Evolutionary conservation across 1,140 invertebrate genomes (phyloP), one percentile per base, ranked within the genome.

Genomic region (Aphis craccivora): DNA sequence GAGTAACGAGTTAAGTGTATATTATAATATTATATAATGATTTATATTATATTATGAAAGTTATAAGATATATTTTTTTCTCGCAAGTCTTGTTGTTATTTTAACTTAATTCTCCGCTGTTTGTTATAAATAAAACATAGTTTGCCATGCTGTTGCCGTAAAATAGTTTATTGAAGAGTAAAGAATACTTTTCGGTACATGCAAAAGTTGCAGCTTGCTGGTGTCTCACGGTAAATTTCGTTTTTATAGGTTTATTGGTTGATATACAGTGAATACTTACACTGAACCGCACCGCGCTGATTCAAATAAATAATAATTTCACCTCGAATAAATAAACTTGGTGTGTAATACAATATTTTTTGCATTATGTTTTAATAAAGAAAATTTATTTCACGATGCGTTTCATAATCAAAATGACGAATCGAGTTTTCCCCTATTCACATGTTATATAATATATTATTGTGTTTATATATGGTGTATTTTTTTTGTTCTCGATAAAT

Each of bases 371-470:
- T 90, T 90, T 90, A 90, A 60, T 90, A 90, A 60, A 90, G 37
- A 90, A 90, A 90, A 90, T 90, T 90, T n/a, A 90, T 60, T 90
- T 90, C 89, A 67, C 6, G 37, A 90, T 67, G 89, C 22, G 89
- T 90, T 90, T 53, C n/a, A 37, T 90, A 90, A 90, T 81, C 90
- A 48, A 83, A 84, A 93, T 93, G 81, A 86, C 91, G 76, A 93
- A 84, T 93, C 81, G 91, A 55, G 43, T 93, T 93, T 93, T 86
- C 45, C 91, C 91, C 91, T 83, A 51, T 51, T 35, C 45, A 11
- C 45, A 35, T 51, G 37, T 23, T 20, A 30, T 84, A 48, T 92
- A 11, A 40, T 86, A 35, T 92, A 35, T 30, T 60, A 22, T 90
- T 90, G 53, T 90, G 11, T 48, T n/a, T 30, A 48, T n/a, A 20